Evolutionary conservation across 2,888 invertebrate species (phyloP).

Genomic region (Agonopterix alstromeriana): DNA sequence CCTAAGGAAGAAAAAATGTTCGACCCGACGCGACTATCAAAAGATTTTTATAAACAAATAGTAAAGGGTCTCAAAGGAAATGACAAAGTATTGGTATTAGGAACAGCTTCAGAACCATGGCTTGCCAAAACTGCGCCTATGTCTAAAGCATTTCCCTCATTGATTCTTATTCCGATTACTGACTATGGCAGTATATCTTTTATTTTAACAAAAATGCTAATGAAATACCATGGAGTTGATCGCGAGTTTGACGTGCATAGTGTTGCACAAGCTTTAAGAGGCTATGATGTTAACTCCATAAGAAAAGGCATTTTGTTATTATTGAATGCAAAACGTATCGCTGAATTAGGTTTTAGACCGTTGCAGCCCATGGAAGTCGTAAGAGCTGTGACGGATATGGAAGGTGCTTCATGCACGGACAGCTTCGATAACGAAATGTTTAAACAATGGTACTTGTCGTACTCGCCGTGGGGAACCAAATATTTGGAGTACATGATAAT

Average conservation of each 20-base stretch:
- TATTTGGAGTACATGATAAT: conserved; percentile 43
- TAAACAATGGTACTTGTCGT: conserved; percentile 62
- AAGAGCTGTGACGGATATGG: conserved; percentile 46
- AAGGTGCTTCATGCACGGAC: conserved; percentile 44
- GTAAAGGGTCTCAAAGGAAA: conserved; percentile 79
- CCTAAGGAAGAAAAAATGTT: conserved; percentile 77
- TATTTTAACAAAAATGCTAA: conserved; percentile 71
- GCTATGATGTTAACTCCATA: conserved; percentile 72
- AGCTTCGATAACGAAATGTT: conserved; percentile 62
- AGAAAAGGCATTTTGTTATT: conserved; percentile 54
- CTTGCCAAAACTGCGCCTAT: conserved; percentile 60
- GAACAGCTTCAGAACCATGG: conserved; percentile 83
- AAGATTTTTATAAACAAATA: conserved; percentile 81
- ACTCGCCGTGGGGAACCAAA: conserved; percentile 46
- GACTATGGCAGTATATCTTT: conserved; percentile 78
- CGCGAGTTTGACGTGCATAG: conserved; percentile 77
- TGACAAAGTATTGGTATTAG: conserved; percentile 83
- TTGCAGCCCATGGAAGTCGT: conserved; percentile 70
- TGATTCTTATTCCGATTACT: conserved; percentile 70
- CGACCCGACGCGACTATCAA: conserved; percentile 83
- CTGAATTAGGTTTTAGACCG: conserved; percentile 71
- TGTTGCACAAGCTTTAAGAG: conserved; percentile 70
- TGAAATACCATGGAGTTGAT: conserved; percentile 76
- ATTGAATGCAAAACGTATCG: conserved; percentile 63
- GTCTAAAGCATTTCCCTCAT: conserved; percentile 76